Percentiles rank a stretch among this genome's conserved stretches.
phyloP scores from a whole-genome alignment of 2,797 vertebrate species.

The Phoeniculus purpureus region DNA sequence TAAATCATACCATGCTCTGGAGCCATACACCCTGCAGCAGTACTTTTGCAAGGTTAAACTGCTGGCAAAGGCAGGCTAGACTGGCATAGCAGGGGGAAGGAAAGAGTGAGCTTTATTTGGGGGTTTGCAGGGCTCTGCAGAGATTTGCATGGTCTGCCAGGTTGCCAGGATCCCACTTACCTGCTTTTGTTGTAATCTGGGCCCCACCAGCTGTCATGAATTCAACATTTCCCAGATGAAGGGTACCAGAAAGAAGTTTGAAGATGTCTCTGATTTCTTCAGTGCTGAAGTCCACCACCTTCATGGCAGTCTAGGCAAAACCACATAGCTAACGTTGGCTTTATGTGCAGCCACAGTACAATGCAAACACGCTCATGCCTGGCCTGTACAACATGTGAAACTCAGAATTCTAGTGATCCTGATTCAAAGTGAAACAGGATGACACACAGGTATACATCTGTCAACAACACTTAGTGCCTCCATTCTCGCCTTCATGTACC shows the following conservation, averaged over 20 bases:
- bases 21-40: background rate
- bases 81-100: background rate
- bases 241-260: constrained; percentile 88
- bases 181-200: constrained; percentile 89
- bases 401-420: background rate
- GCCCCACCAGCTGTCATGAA: constrained; percentile 94
- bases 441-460: background rate
- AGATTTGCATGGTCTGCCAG: background rate
- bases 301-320: constrained; percentile 85
- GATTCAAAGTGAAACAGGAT: background rate
- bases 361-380: background rate
- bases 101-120: background rate
- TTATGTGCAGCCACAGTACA: background rate
- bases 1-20: background rate
- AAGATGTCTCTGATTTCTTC: constrained; percentile 92
- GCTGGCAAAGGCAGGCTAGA: background rate
- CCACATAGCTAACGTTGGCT: background rate
- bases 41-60: background rate
- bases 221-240: constrained; percentile 91
- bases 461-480: background rate
- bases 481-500: background rate
- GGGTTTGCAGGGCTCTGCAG: background rate
- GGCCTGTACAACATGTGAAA: background rate
- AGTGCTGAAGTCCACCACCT: constrained; percentile 88
- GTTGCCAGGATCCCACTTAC: constrained; percentile 61